A percentile compares a stretch with the other conserved stretches of the same genome.
These are phyloP conservation scores for Cephonodes hylas DNA, from an alignment of 2,888 invertebrate genomes.

Conservation along the genomic window DNA sequence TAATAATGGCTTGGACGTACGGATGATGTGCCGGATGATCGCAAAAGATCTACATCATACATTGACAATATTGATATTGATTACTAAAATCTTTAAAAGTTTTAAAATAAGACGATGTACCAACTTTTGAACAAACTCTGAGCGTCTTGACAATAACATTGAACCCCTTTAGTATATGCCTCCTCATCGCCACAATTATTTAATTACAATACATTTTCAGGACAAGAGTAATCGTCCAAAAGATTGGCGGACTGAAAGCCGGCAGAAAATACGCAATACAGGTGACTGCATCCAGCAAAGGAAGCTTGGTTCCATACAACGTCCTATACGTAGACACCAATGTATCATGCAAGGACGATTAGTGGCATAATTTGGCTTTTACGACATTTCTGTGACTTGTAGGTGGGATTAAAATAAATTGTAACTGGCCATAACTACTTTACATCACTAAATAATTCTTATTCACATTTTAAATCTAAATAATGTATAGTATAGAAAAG, in stretches of 20 bases:
- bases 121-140: neutral
- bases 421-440: too few relatives aligned
- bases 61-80: too few relatives aligned
- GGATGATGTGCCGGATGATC: too few relatives aligned
- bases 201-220: constrained; percentile 42
- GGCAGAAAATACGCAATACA: constrained; percentile 69
- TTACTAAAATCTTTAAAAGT: too few relatives aligned
- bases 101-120: neutral
- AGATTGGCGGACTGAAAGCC: constrained; percentile 55
- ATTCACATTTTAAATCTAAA: too few relatives aligned
- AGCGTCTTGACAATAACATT: too few relatives aligned
- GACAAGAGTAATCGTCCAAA: constrained; percentile 60
- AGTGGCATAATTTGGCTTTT: neutral
- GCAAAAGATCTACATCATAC: too few relatives aligned
- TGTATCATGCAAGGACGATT: constrained; percentile 56
- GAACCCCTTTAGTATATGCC: too few relatives aligned
- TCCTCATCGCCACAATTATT: neutral
- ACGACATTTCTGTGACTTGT: neutral
- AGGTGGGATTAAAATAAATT: neutral
- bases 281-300: constrained; percentile 62
- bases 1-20: too few relatives aligned
- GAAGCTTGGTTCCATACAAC: constrained; percentile 62
- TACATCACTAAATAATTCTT: too few relatives aligned
- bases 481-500: too few relatives aligned
- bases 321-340: constrained; percentile 65